Evolutionary conservation across 2,888 invertebrate genomes (phyloP).

Genomic region (Sphaerophoria rueppellii): DNA sequence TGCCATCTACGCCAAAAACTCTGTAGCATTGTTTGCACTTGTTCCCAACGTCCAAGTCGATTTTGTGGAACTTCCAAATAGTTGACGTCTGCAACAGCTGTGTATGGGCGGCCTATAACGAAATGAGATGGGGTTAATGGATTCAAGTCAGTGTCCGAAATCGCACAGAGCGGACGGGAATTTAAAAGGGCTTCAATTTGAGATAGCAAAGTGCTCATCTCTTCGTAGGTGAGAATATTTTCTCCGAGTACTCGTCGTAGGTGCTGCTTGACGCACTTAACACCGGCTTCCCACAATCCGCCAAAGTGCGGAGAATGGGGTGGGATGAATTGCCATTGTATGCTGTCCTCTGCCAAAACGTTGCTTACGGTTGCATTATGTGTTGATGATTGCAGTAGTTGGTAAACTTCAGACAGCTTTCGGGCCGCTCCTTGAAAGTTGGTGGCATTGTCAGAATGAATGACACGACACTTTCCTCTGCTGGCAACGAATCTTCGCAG

Average conservation of each 20-base stretch:
- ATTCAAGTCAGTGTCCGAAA: conserved; percentile 48
- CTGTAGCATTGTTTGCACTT: conserved; percentile 47
- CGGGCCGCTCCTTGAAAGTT: conserved; percentile 21
- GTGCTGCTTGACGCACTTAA: conserved; percentile 38
- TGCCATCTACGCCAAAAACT: conserved; percentile 68
- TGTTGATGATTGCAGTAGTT: neutral
- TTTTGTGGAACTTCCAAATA: conserved; percentile 6
- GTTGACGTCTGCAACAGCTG: conserved; percentile 2
- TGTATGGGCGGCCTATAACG: conserved; percentile 24
- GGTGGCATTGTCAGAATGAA: conserved; percentile 38
- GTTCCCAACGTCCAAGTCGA: conserved; percentile 21
- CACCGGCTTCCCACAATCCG: conserved; percentile 11
- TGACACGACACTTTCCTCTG: conserved; percentile 34
- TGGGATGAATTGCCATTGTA: conserved; percentile 27
- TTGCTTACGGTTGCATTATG: neutral
- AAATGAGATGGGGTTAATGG: conserved; percentile 52
- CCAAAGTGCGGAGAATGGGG: conserved; percentile 21
- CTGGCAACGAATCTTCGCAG: conserved; percentile 17
- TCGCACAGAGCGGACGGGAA: conserved; percentile 45
- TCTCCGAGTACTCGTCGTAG: conserved; percentile 47
- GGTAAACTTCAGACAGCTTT: neutral
- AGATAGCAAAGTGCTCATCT: conserved; percentile 53
- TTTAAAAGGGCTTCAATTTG: conserved; percentile 65
- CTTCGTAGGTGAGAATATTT: conserved; percentile 47
- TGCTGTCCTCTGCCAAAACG: neutral